Conservation (phyloP, 23 tunicate species). For the Oikopleura dioica region DNA sequence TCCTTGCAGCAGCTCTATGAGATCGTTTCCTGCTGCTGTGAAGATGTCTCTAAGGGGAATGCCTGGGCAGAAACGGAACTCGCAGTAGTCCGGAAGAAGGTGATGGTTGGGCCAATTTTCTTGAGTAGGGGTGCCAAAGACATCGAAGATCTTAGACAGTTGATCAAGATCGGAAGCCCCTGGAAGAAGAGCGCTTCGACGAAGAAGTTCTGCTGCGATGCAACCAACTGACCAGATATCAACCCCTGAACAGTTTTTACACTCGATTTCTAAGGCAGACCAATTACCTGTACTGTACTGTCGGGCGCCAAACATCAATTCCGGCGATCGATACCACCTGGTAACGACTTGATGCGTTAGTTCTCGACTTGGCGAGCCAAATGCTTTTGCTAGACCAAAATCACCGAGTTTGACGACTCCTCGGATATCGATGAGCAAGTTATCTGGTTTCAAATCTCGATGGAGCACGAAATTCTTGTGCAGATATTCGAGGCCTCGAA, state of each 20-base stretch:
- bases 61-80: slow-evolving; percentile 47
- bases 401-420: slow-evolving; percentile 76
- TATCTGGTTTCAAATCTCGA: slow-evolving; percentile 66
- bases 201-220: slow-evolving; percentile 55
- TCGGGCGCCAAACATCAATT: slow-evolving; percentile 9
- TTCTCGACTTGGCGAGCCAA: slow-evolving; percentile 78
- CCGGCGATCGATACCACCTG: slow-evolving; percentile 16
- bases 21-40: slow-evolving; percentile 66
- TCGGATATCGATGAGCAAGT: slow-evolving; percentile 31
- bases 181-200: slow-evolving; percentile 58
- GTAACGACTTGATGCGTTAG: slow-evolving; percentile 81
- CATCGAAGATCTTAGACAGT: slow-evolving; percentile 67
- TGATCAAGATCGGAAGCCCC: slow-evolving; percentile 77
- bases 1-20: slow-evolving; percentile 35
- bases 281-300: slow-evolving; percentile 35
- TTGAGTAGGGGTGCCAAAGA: slow-evolving; percentile 70
- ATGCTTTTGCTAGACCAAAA: slow-evolving; percentile 71
- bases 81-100: slow-evolving; percentile 45
- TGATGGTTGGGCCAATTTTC: slow-evolving; percentile 50
- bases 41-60: slow-evolving; percentile 45
- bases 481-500: slow-evolving; percentile 59
- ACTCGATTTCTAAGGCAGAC: too few relatives aligned
- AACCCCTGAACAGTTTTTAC: slow-evolving; percentile 72
- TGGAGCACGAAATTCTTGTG: slow-evolving; percentile 57
- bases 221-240: slow-evolving; percentile 98